phyloP scores from a whole-genome alignment of 1,140 invertebrate genomes.

The Atta texana region DNA sequence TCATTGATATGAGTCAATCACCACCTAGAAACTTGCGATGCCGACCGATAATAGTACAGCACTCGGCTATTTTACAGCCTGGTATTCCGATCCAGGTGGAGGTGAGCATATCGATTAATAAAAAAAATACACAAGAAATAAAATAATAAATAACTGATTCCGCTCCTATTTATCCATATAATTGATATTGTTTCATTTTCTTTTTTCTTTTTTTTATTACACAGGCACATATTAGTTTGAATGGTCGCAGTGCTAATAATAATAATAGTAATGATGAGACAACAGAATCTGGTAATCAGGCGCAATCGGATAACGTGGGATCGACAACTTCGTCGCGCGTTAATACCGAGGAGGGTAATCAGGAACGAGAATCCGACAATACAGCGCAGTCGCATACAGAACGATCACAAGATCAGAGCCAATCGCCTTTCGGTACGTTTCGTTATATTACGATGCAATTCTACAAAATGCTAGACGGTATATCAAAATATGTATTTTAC shows the following conservation, averaged over 20 bases:
- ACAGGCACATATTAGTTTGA: constrained; percentile 87
- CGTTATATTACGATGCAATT: background rate
- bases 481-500: constrained; percentile 2
- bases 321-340: constrained; percentile 72
- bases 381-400: constrained; percentile 74
- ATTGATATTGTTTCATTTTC: constrained; percentile 14
- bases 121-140: background rate
- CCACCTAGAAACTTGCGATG: constrained; percentile 91
- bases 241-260: constrained; percentile 79
- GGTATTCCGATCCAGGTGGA: constrained; percentile 90
- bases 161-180: background rate
- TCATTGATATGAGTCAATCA: constrained; percentile 89
- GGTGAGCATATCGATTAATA: constrained; percentile 75
- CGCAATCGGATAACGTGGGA: constrained; percentile 73
- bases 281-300: constrained; percentile 73
- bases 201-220: background rate
- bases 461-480: background rate
- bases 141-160: background rate
- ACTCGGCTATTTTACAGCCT: constrained; percentile 88
- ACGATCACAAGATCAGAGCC: constrained; percentile 66
- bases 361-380: constrained; percentile 69
- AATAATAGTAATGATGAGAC: constrained; percentile 79
- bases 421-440: constrained; percentile 77
- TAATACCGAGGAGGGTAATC: constrained; percentile 65
- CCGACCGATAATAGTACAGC: constrained; percentile 91